Base-by-base conservation (phyloP, 2,888 invertebrate species). In the Sipha maydis region DNA sequence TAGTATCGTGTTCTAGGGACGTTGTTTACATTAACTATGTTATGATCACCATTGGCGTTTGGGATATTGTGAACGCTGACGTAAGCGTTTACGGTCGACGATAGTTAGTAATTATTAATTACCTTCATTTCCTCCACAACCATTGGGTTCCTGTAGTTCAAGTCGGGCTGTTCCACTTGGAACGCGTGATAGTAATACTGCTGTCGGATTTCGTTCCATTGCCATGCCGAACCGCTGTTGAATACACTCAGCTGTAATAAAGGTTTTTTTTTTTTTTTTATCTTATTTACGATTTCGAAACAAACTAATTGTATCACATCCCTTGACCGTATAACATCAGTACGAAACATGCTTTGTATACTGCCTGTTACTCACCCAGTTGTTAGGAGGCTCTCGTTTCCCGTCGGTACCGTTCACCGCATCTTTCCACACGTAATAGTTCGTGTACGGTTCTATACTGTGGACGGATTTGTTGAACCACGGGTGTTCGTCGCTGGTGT, bases 341-440 rank as follows among this genome's bases (percentile, higher is more conserved):
- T 8, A 11, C 56, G 56, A 19, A 61, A 14, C 2, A 14, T 48
- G 3, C 11, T 11, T 14, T 14, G 14, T 48, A 14, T 48, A 3
- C 14, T 48, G 2, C 14, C 48, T 14, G 11, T 48, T 48, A 48
- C 2, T 92, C 93, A 95, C 95, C 96, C 96, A 96, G 91, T 96
- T 96, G 91, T 95, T 96, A 1, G 96, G 96, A 1, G 95, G 95
- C 71, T 92, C 91, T 89, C 91, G 93, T 90, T 90, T 91, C 41
- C 91, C 94, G 91, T 90, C 92, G 90, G 92, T 89, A 56, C 91
- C 91, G 86, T 92, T 90, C 91, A 91, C 92, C 69, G 95, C 94
- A 90, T 95, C 93, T 90, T 93, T 93, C 97, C 98, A 98, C 17
- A 97, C 92, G 90, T 95, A 97, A 92, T 95, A 97, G 90, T 97